Evolutionary conservation across 2,888 invertebrate genomes (phyloP).

Genomic region (Caenorhabditis sp.): DNA sequence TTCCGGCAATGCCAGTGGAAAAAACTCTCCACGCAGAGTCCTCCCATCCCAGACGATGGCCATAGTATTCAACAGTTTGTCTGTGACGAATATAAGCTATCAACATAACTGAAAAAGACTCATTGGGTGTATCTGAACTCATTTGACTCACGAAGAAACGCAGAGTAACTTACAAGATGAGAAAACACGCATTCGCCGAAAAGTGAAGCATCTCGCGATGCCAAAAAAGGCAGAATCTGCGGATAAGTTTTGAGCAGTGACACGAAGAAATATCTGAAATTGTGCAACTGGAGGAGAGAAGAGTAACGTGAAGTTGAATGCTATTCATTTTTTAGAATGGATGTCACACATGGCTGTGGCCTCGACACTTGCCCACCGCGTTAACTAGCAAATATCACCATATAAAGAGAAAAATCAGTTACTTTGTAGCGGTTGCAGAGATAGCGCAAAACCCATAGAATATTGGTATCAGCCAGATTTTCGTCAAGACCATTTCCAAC

Average conservation of each 20-base stretch:
- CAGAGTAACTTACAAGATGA: conserved; percentile 61
- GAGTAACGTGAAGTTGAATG: no score
- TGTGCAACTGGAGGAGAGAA: no score
- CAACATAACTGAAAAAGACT: conserved; percentile 56
- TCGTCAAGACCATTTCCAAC: conserved; percentile 64
- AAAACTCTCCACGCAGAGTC: conserved; percentile 46
- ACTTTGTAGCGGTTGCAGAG: conserved; percentile 61
- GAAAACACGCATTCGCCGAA: conserved; percentile 64
- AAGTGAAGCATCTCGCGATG: conserved; percentile 46
- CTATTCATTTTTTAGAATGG: no score
- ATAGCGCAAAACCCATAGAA: conserved; percentile 58
- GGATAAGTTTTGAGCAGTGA: conserved; percentile 61
- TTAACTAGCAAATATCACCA: no score
- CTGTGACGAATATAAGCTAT: conserved; percentile 73
- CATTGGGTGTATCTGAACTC: background rate
- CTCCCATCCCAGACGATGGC: conserved; percentile 71
- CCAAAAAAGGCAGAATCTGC: conserved; percentile 34
- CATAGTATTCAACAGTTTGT: conserved; percentile 75
- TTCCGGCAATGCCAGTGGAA: conserved; percentile 34
- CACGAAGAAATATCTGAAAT: conserved; percentile 61
- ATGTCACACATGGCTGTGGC: no score
- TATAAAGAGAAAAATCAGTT: background rate
- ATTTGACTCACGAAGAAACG: conserved; percentile 55
- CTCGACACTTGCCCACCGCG: no score
- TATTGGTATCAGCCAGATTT: conserved; percentile 68